phyloP scores from a whole-genome alignment of 2,797 vertebrate genomes.

The Gymnocypris eckloni region DNA sequence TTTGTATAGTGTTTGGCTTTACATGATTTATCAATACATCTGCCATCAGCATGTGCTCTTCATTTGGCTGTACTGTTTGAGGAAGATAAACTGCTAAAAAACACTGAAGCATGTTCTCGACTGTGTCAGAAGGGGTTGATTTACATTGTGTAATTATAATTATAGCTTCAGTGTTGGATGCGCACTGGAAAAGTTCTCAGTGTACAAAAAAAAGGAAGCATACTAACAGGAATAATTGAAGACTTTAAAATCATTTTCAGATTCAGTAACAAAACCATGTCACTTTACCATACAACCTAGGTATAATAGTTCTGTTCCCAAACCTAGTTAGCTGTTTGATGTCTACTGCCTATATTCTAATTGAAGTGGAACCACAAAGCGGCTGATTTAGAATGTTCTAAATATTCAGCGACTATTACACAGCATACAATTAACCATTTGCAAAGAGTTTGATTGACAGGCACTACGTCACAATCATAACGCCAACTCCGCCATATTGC shows the following conservation, averaged over 20 bases:
- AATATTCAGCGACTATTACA: not conserved
- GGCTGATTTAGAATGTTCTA: not conserved
- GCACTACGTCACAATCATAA: too few relatives aligned
- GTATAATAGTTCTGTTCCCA: not conserved
- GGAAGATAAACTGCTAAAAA: constrained; percentile 30
- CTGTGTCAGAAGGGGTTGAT: constrained; percentile 2
- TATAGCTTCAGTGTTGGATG: not conserved
- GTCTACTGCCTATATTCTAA: not conserved
- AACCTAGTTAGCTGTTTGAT: not conserved
- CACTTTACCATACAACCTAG: not conserved
- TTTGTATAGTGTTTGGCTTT: constrained; percentile 26
- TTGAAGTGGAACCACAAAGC: not conserved
- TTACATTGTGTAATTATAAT: not conserved
- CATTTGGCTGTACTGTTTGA: not conserved
- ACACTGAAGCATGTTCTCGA: not conserved
- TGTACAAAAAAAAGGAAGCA: not conserved
- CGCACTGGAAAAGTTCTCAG: not conserved
- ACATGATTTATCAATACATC: constrained; percentile 20
- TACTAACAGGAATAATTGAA: not conserved
- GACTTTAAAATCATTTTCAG: not conserved
- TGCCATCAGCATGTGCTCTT: constrained; percentile 14
- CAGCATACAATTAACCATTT: not conserved
- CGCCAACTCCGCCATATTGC: too few relatives aligned
- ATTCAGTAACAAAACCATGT: not conserved
- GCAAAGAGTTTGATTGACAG: too few relatives aligned